These are phyloP conservation scores for Spermophilus dauricus DNA, from an alignment of 2,113 vertebrate genomes.

Conservation along the genomic window DNA sequence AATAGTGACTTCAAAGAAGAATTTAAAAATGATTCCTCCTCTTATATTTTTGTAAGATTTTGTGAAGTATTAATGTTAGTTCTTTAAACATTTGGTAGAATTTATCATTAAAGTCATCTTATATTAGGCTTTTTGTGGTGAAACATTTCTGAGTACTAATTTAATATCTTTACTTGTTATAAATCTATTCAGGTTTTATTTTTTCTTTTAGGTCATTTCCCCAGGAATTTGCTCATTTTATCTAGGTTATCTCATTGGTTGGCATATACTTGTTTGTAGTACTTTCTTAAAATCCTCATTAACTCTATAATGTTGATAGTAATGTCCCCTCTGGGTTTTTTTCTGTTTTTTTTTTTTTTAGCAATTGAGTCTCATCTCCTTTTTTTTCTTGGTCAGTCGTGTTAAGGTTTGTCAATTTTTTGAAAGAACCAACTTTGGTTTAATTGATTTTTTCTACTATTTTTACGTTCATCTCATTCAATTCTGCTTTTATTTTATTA, in stretches of 20 bases:
- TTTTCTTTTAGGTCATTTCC: background rate
- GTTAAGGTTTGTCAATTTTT: background rate
- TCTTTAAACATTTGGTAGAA: background rate
- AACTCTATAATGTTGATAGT: background rate
- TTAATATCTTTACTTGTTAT: background rate
- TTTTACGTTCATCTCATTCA: background rate
- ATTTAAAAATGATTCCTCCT: background rate
- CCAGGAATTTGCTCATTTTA: background rate
- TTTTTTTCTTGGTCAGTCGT: background rate
- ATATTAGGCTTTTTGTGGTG: too few relatives aligned
- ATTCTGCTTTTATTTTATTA: background rate
- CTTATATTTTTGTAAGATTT: background rate
- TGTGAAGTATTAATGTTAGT: background rate
- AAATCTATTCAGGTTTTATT: background rate
- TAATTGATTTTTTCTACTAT: background rate
- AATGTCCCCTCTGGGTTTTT: background rate
- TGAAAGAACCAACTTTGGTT: background rate
- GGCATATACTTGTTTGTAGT: background rate
- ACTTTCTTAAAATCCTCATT: background rate
- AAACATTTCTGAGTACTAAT: too few relatives aligned
- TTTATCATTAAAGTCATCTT: background rate
- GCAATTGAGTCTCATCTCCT: background rate
- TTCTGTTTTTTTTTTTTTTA: background rate
- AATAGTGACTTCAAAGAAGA: background rate
- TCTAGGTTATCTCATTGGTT: background rate